A percentile compares a stretch with the other conserved stretches of the same genome.
These are phyloP conservation scores for Halocynthia roretzi DNA, from an alignment of 23 tunicate species.

Conservation along the genomic window DNA sequence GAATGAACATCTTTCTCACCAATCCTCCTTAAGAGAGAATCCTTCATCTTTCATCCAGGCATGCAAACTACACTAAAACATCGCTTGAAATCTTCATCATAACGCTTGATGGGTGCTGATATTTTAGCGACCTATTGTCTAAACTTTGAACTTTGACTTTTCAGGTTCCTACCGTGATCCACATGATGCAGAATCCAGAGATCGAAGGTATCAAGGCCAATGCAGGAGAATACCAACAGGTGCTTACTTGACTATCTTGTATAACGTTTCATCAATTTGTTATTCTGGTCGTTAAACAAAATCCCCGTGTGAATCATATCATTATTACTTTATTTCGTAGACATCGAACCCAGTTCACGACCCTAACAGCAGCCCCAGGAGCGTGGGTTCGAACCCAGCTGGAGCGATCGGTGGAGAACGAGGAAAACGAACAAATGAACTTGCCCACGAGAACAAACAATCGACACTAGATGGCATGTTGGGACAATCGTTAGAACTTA, in stretches of 20 bases:
- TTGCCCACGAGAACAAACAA: not conserved
- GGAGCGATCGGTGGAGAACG: conserved; percentile 87
- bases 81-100: no score
- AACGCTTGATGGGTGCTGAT: no score
- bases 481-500: not conserved
- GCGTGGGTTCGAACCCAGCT: conserved; percentile 41
- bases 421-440: conserved; percentile 24
- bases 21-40: no score
- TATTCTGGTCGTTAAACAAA: no score
- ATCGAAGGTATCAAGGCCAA: conserved; percentile 2
- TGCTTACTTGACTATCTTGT: not conserved
- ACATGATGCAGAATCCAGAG: conserved; percentile 19
- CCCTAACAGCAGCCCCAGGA: conserved; percentile 9
- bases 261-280: no score
- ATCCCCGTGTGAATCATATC: no score
- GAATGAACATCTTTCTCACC: no score
- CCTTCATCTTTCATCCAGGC: no score
- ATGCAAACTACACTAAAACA: no score
- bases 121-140: no score
- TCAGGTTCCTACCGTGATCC: conserved; percentile 20
- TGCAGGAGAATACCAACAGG: conserved; percentile 16
- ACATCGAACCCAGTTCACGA: not conserved
- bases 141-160: not conserved
- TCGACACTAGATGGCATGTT: not conserved
- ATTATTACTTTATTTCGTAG: not conserved